These are phyloP conservation scores for Desmodus rotundus DNA, from an alignment of 2,113 vertebrate genomes.

Conservation along the genomic window DNA sequence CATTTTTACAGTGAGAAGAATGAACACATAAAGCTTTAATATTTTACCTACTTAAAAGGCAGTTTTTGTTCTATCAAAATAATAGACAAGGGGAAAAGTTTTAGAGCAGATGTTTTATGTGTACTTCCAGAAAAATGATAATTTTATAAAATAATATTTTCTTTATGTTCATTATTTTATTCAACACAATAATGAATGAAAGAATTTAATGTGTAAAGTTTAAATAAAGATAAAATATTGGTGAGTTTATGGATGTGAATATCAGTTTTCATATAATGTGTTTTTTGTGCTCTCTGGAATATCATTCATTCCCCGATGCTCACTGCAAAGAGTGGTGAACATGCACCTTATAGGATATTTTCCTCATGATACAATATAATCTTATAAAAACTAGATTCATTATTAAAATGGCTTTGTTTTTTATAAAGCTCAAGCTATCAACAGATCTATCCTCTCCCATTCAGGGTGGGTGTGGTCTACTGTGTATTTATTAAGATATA, in stretches of 20 bases:
- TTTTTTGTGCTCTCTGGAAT: background rate
- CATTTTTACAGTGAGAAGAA: conserved; percentile 16
- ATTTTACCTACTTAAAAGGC: background rate
- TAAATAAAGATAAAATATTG: background rate
- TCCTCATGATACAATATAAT: background rate
- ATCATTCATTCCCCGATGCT: background rate
- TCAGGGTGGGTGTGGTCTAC: background rate
- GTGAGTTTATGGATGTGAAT: background rate
- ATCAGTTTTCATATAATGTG: background rate
- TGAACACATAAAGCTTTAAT: background rate
- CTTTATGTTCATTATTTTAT: background rate
- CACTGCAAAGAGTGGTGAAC: background rate
- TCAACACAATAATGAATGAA: background rate
- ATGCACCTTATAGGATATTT: background rate
- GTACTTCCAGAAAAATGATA: background rate
- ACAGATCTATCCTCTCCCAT: background rate
- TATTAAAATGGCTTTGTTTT: background rate
- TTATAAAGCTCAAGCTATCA: background rate
- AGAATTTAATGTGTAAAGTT: background rate
- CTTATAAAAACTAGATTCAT: background rate
- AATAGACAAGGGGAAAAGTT: background rate
- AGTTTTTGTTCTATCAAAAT: background rate
- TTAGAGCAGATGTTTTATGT: background rate
- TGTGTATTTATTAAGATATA: background rate
- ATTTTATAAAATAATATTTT: background rate